Evolutionary conservation across 2,113 vertebrate species (phyloP).

Genomic region (Syrrhaptes paradoxus): DNA sequence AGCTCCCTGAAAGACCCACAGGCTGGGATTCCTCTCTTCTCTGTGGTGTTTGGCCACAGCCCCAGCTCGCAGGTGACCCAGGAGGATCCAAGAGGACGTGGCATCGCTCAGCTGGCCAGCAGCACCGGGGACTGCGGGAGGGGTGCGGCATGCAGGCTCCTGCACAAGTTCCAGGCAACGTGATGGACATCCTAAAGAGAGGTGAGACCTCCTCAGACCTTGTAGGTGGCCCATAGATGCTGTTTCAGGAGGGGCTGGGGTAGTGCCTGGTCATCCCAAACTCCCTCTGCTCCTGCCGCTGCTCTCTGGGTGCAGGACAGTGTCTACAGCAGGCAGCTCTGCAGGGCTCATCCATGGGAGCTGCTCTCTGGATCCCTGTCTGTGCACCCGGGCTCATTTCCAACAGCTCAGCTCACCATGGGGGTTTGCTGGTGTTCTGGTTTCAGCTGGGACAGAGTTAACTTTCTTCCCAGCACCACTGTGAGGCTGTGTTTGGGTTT

Average conservation of each 20-base stretch:
- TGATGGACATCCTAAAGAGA: not conserved
- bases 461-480: too few species aligned
- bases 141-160: not conserved
- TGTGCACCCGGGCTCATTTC: not conserved
- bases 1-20: not conserved
- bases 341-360: not conserved
- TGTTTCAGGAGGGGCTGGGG: not conserved
- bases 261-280: not conserved
- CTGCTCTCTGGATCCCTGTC: not conserved
- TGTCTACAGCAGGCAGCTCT: not conserved
- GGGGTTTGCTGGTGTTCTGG: too few species aligned
- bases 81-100: not conserved
- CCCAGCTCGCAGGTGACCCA: fast-evolving
- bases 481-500: too few species aligned
- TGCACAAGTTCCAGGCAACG: not conserved
- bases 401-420: not conserved
- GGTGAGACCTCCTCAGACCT: not conserved
- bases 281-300: not conserved
- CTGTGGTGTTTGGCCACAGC: not conserved
- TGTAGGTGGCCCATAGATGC: not conserved
- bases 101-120: not conserved
- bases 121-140: not conserved
- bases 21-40: not conserved
- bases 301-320: not conserved
- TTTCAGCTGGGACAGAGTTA: too few species aligned